A percentile compares a stretch with the other conserved stretches of the same genome.
Evolutionary conservation across 2,113 vertebrate genomes (phyloP).

Genomic region (sheep (Ovis aries)): DNA sequence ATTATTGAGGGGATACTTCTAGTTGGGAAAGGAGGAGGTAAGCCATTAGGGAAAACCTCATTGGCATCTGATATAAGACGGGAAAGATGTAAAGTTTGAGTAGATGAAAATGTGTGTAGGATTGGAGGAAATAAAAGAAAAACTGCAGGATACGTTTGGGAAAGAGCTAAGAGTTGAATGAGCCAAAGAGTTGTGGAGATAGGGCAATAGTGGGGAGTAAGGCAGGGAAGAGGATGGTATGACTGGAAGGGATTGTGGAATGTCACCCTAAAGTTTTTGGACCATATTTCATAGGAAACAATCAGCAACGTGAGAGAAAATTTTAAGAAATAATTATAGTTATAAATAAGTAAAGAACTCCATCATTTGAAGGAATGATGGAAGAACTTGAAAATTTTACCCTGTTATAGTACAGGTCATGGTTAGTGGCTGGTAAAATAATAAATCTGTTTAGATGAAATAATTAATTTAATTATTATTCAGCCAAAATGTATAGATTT

Average conservation of each 20-base stretch:
- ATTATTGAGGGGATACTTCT: neutral
- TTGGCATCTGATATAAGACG: neutral
- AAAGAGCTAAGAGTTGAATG: neutral
- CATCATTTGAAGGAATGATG: neutral
- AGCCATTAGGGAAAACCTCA: too few relatives aligned
- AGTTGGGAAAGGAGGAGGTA: neutral
- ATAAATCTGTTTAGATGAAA: neutral
- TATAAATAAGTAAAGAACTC: neutral
- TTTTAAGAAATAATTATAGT: neutral
- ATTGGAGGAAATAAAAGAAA: neutral
- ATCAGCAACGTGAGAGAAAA: neutral
- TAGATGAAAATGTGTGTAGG: neutral
- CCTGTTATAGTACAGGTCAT: neutral
- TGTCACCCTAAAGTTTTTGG: neutral
- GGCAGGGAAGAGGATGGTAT: neutral
- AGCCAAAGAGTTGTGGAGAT: fast-evolving
- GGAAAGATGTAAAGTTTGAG: neutral
- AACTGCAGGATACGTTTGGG: neutral
- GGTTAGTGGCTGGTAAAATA: neutral
- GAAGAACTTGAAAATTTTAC: neutral
- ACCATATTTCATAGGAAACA: neutral
- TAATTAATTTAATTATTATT: neutral
- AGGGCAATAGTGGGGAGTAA: neutral
- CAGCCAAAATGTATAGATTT: neutral
- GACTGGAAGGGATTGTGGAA: neutral